Conservation (phyloP, 2,113 vertebrate genomes). For the Dendrocopos noguchii region DNA sequence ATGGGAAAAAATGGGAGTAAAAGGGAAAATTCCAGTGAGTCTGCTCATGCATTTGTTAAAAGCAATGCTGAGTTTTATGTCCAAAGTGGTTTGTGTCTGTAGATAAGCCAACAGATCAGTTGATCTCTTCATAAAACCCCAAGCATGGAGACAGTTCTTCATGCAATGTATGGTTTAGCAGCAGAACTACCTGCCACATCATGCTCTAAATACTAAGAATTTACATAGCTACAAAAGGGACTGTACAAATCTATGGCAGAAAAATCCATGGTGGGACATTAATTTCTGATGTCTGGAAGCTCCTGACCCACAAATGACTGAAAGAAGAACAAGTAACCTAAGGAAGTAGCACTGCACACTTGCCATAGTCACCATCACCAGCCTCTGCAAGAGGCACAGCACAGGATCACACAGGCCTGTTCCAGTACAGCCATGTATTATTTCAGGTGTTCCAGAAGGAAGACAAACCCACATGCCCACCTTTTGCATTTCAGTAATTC, state of each 20-base stretch:
- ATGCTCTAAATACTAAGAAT: neutral
- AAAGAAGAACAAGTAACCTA: rapidly evolving
- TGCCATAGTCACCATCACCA: neutral
- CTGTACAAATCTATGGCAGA: neutral
- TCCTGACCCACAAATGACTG: neutral
- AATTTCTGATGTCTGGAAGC: neutral
- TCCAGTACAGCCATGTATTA: neutral
- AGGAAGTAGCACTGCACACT: neutral
- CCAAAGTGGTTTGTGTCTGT: neutral
- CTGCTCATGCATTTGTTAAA: neutral
- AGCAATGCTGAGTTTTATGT: neutral
- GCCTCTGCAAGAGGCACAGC: neutral
- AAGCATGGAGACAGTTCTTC: neutral
- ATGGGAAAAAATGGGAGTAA: neutral
- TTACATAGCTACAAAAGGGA: neutral
- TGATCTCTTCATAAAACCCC: neutral
- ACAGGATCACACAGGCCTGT: neutral
- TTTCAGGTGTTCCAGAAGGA: neutral
- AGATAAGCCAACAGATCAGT: neutral
- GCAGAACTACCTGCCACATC: neutral
- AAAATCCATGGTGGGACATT: neutral
- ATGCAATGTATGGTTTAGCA: neutral
- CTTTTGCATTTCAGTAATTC: too few relatives aligned
- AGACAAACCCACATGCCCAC: neutral
- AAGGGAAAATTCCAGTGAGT: neutral